These are phyloP conservation scores for Drosophila multiciliata DNA, from an alignment of 2,888 invertebrate genomes.

Conservation along the genomic window DNA sequence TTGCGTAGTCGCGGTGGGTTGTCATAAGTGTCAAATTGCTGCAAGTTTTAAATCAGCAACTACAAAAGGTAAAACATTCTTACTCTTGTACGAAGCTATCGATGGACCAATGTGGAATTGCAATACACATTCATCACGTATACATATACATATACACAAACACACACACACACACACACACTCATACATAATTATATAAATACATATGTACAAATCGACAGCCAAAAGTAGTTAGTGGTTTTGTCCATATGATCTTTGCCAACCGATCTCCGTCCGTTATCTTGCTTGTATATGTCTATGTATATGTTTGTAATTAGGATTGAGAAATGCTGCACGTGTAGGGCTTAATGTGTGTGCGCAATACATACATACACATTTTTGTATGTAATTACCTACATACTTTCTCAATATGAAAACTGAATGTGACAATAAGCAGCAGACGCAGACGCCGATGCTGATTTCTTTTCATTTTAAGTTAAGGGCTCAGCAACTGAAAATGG, in stretches of 20 bases:
- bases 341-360: not conserved
- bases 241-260: slow-evolving; percentile 18
- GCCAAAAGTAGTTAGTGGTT: slow-evolving; percentile 21
- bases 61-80: slow-evolving; percentile 6
- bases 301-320: not conserved
- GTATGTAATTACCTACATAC: slow-evolving; percentile 5
- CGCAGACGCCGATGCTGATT: slow-evolving; percentile 30
- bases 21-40: not conserved
- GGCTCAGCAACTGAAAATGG: slow-evolving; percentile 25
- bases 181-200: not conserved
- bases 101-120: not conserved
- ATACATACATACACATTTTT: not conserved
- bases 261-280: slow-evolving; percentile 12
- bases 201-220: slow-evolving; percentile 3
- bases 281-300: not conserved
- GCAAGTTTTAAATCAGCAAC: not conserved
- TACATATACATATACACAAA: not conserved
- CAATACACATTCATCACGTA: not conserved
- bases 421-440: slow-evolving; percentile 40
- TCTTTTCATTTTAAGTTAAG: slow-evolving; percentile 46
- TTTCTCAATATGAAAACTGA: slow-evolving; percentile 47
- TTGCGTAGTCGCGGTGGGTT: not conserved
- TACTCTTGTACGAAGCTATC: slow-evolving; percentile 1
- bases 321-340: slow-evolving; percentile 14
- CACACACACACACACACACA: not conserved